Evolutionary conservation across 2,888 invertebrate genomes (phyloP), one percentile per base, ranked within the genome.

Genomic region (Meteorus cinctellus): DNA sequence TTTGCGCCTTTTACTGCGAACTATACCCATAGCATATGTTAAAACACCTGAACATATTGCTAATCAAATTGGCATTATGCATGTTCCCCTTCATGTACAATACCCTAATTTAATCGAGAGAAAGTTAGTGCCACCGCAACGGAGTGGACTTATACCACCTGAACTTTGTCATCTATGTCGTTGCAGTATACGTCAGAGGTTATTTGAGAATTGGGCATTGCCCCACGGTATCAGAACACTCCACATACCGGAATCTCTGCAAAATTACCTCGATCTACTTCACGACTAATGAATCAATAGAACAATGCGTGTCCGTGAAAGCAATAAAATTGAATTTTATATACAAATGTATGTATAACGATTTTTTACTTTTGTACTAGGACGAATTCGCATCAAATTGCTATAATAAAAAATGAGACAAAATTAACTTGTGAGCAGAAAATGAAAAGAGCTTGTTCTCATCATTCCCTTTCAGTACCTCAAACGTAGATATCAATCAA

Each of bases 151-250:
- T 6, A 87, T 86, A 77, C 94, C 94, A 1, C 92, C 94, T n/a
- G 94, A 94, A 82, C 89, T 96, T 74, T 94, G 94, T 81, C 96
- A 96, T 88, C 89, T 96, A 3, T 94, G 94, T 82, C 91, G 96
- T 79, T 96, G 95, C 86, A 90, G 90, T 29, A 92, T 96, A 63
- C 91, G 96, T 76, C 90, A 93, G 65, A 87, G 90, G 74, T 89
- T 96, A 67, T 93, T 94, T 91, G 83, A 91, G 48, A 94, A 94
- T 85, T 94, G 94, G 89, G 93, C 94, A 81, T 87, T 96, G 60
- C 96, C 96, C 0, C 92, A 93, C 81, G 96, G 96, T 16, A 95
- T 96, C 80, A 91, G 92, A 80, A 92, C 91, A 27, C 86, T 96
- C 67, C 92, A 93, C 4, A 89, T 96, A 80, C 96, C 96, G 0